A percentile compares a stretch with the other conserved stretches of the same genome.
Evolutionary conservation across 2,797 vertebrate genomes (phyloP).

Genomic region (Pangasius djambal): DNA sequence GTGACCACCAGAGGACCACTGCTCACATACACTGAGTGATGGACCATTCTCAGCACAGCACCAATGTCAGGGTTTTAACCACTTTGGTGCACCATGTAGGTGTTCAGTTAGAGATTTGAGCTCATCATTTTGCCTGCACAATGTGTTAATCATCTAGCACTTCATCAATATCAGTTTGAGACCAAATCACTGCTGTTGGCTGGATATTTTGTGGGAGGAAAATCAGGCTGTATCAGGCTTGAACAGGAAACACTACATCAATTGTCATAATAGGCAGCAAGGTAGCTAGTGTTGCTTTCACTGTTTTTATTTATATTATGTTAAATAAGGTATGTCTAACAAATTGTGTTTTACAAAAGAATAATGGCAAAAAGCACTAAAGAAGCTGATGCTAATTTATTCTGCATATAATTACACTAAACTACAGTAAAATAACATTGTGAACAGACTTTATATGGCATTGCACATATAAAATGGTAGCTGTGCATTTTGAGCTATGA

Average conservation of each 20-base stretch:
- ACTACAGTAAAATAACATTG: not conserved
- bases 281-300: not conserved
- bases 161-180: not conserved
- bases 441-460: not conserved
- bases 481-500: not conserved
- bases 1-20: not conserved
- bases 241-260: not conserved
- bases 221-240: not conserved
- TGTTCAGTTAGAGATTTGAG: not conserved
- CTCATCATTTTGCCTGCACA: not conserved
- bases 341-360: constrained; percentile 5
- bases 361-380: not conserved
- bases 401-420: not conserved
- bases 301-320: not conserved
- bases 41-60: not conserved
- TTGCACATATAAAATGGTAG: not conserved
- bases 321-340: not conserved
- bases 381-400: not conserved
- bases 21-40: not conserved
- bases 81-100: not conserved
- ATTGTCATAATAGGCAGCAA: not conserved
- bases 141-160: not conserved
- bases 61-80: not conserved
- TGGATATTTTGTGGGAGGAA: not conserved
- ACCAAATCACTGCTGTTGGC: not conserved